Base-by-base conservation (phyloP, 92 coral and sea anemone species). In the Epizoanthus rinbou region DNA sequence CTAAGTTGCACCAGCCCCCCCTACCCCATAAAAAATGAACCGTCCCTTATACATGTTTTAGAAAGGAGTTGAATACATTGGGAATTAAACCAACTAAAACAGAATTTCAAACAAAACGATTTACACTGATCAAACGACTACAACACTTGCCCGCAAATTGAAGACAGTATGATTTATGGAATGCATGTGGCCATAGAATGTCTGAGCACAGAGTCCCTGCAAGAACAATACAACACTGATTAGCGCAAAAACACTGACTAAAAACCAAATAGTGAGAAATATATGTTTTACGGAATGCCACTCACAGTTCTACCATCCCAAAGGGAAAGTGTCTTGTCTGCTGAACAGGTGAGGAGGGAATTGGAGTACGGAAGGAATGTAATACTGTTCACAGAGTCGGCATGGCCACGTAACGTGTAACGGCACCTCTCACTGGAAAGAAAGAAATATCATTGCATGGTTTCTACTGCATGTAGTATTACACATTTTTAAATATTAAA, bases 181-280 rank as follows among this genome's bases (percentile, higher is more conserved):
- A 76, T 97, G 95, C 99, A 97, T 97, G 92, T 97, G 99, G 47
- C 99, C 99, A 59, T 94, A 97, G 84, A 97, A 94, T 4, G 99
- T 97, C 83, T 97, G 99, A 64, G 98, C 99, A 76, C 99, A 97
- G 69, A 97, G 83, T 17, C 99, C 96, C 99, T 97, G 64, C 23
- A 75, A 62, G 41, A 19, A 79, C 64, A 65, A 75, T 41, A 43
- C 19, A 47, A 10, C 10, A 8, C 0, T 9, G n/a, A 33, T 67
- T 67, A 6, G n/a, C 35, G 45, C 22, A 41, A 50, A 50, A 50
- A 50, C 54, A 50, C 54, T 50, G 15, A 1, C 16, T 5, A 6
- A 54, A 11, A 54, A 70, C 3, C 43, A 52, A 3, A 45, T n/a
- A 39, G 14, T 4, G 5, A 74, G 7, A 11, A 19, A 24, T 50